Evolutionary conservation across 2,113 vertebrate species (phyloP).

Genomic region (Corydoras sp.): DNA sequence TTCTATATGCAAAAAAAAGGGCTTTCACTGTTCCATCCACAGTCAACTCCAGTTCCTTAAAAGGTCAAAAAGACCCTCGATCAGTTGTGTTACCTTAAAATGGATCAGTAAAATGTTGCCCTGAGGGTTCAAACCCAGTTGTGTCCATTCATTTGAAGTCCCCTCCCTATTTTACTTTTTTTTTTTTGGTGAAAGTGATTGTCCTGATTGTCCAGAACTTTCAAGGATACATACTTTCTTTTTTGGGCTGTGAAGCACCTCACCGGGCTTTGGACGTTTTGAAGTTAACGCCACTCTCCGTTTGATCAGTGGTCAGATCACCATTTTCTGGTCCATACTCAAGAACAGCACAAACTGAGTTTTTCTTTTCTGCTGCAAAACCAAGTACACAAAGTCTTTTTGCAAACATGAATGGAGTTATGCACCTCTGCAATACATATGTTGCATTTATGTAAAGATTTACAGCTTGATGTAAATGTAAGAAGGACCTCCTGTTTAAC

Average conservation of each 20-base stretch:
- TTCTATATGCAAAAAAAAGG: slow-evolving; percentile 69
- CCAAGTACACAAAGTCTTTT: slow-evolving; percentile 66
- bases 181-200: too few relatives aligned
- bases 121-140: slow-evolving; percentile 35
- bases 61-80: slow-evolving; percentile 56
- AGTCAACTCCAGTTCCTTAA: slow-evolving; percentile 65
- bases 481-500: slow-evolving; percentile 70
- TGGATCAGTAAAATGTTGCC: slow-evolving; percentile 63
- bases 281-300: background rate
- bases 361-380: slow-evolving; percentile 86
- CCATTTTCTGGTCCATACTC: slow-evolving; percentile 55
- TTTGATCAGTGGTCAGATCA: slow-evolving; percentile 41
- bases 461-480: slow-evolving; percentile 38
- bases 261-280: background rate
- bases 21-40: slow-evolving; percentile 86
- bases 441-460: slow-evolving; percentile 66
- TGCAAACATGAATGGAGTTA: slow-evolving; percentile 58
- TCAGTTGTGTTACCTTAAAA: slow-evolving; percentile 92
- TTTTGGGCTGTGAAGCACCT: background rate
- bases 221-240: background rate
- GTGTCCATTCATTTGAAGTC: background rate
- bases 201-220: background rate
- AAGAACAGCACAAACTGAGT: slow-evolving; percentile 90
- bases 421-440: slow-evolving; percentile 67
- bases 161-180: background rate